Conservation (phyloP, 2,888 invertebrate genomes). For the Synanthedon formicaeformis region DNA sequence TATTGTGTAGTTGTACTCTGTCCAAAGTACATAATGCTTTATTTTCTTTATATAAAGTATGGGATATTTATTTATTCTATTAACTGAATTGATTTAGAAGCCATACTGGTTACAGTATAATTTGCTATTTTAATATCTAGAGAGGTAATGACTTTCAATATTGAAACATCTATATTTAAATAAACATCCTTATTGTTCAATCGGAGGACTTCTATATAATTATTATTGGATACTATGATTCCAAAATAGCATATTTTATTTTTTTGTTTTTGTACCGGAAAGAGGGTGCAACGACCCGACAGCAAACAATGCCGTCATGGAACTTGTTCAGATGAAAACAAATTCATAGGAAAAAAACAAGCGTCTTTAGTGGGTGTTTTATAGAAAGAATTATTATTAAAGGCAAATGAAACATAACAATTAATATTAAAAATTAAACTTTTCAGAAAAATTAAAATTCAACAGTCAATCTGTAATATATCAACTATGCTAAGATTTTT, state of each 20-base stretch:
- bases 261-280: conserved; percentile 58
- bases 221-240: conserved; percentile 31
- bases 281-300: conserved; percentile 30
- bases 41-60: conserved; percentile 8
- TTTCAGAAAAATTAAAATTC: no score
- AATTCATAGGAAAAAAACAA: no score
- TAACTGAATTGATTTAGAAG: conserved; percentile 23
- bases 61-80: conserved; percentile 11
- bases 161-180: conserved; percentile 47
- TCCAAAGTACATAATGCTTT: conserved; percentile 7
- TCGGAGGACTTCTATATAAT: conserved; percentile 49
- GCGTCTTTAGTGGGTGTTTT: no score
- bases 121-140: conserved; percentile 56
- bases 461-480: no score
- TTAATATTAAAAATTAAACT: no score
- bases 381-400: no score
- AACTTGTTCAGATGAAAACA: conserved; percentile 3
- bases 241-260: conserved; percentile 41
- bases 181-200: conserved; percentile 40
- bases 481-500: no score
- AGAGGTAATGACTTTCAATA: conserved; percentile 51
- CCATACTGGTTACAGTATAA: conserved; percentile 40
- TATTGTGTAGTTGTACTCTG: conserved; percentile 5
- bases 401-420: no score
- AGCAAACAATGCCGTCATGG: conserved; percentile 25